phyloP scores from a whole-genome alignment of 2,888 invertebrate genomes.

The Silvanus unidentatus region DNA sequence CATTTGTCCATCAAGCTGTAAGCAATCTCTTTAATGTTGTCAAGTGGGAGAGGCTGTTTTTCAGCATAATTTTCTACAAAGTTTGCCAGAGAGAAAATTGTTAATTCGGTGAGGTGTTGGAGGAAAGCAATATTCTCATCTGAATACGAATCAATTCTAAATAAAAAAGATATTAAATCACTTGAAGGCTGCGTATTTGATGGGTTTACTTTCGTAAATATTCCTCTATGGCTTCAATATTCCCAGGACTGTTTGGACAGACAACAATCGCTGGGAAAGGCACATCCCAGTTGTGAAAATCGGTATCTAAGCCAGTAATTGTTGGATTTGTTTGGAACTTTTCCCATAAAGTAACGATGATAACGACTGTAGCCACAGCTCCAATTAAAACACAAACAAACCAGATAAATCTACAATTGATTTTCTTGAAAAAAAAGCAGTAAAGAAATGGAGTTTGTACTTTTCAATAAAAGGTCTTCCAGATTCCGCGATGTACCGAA shows the following conservation, averaged over 20 bases:
- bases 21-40: background rate
- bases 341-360: constrained; percentile 73
- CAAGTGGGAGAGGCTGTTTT: background rate
- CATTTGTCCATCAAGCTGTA: constrained; percentile 53
- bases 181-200: background rate
- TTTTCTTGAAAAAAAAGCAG: background rate
- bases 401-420: constrained; percentile 80
- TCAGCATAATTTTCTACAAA: constrained; percentile 11
- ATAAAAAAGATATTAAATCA: background rate
- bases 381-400: constrained; percentile 66
- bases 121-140: constrained; percentile 2
- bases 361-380: constrained; percentile 64
- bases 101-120: constrained; percentile 10
- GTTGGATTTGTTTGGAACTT: constrained; percentile 82
- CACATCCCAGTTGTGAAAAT: constrained; percentile 75
- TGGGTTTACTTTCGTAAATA: constrained; percentile 17
- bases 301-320: constrained; percentile 73
- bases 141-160: background rate
- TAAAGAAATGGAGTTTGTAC: constrained; percentile 41
- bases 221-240: constrained; percentile 27
- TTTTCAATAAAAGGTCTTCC: constrained; percentile 72
- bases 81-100: constrained; percentile 8
- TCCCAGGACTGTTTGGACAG: constrained; percentile 49
- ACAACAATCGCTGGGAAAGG: constrained; percentile 69
- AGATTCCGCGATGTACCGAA: constrained; percentile 70